Conservation (phyloP, 2,797 vertebrate species). For the Vipera ursinii region DNA sequence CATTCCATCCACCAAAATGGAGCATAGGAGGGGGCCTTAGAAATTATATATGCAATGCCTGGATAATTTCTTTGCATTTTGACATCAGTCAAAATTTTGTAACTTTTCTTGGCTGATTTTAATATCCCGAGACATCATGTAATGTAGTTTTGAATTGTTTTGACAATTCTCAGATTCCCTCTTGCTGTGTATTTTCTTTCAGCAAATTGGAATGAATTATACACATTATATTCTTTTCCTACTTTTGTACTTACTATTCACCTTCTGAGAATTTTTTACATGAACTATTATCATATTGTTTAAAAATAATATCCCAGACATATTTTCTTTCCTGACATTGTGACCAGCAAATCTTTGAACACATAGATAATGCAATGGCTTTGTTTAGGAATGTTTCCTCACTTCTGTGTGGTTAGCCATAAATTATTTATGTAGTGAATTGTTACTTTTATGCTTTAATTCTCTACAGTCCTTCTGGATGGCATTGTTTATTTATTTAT, state of each 20-base stretch:
- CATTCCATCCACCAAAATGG: not conserved
- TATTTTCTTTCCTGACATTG: not conserved
- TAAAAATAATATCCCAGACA: not conserved
- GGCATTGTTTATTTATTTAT: not conserved
- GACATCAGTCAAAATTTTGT: not conserved
- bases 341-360: constrained; percentile 14
- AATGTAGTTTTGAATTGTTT: constrained; percentile 2
- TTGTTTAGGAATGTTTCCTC: not conserved
- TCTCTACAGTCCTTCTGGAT: not conserved
- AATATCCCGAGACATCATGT: not conserved
- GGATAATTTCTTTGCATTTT: not conserved
- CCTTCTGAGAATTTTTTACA: not conserved
- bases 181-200: not conserved
- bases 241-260: not conserved
- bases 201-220: not conserved
- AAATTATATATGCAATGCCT: constrained; percentile 13
- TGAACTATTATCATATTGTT: not conserved
- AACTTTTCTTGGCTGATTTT: not conserved
- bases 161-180: not conserved
- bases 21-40: not conserved
- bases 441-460: constrained; percentile 15
- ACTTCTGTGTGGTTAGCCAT: not conserved
- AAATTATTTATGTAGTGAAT: constrained; percentile 19
- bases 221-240: not conserved
- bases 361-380: not conserved